Percentiles rank a stretch among this genome's conserved stretches.
These are phyloP conservation scores for Chromis chromis DNA, from an alignment of 2,797 vertebrate species.

Conservation along the genomic window DNA sequence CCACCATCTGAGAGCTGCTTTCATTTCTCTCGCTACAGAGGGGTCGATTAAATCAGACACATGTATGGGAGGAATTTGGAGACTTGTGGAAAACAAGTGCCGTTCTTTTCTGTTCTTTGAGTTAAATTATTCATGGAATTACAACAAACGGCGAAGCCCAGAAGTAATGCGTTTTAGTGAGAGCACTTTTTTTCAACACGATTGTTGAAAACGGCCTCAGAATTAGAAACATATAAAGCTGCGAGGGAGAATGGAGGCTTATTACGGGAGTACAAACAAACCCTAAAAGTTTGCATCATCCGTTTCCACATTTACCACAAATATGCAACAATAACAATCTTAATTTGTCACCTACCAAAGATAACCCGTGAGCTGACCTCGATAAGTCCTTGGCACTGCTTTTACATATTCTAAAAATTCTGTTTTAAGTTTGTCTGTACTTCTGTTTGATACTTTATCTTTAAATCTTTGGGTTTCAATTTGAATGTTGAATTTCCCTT, in stretches of 20 bases:
- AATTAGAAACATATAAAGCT: not conserved
- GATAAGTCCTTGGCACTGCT: no score
- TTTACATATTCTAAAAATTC: no score
- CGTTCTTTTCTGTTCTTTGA: not conserved
- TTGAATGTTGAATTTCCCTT: no score
- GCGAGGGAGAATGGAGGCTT: no score
- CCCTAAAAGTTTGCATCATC: not conserved
- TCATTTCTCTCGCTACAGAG: slow-evolving; percentile 43
- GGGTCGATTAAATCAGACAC: slow-evolving; percentile 60
- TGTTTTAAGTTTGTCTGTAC: no score
- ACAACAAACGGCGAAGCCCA: not conserved
- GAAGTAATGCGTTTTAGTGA: slow-evolving; percentile 7
- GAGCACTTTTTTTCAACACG: slow-evolving; percentile 23
- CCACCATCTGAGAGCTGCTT: slow-evolving; percentile 37
- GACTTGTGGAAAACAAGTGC: slow-evolving; percentile 46
- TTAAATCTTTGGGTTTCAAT: no score
- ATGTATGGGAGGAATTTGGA: slow-evolving; percentile 65
- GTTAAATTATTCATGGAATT: slow-evolving; percentile 35
- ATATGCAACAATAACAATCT: not conserved
- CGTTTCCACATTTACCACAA: not conserved
- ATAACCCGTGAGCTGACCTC: not conserved
- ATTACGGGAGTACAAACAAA: not conserved
- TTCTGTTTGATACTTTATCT: no score
- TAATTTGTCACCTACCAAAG: not conserved
- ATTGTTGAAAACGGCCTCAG: not conserved